Base-by-base conservation (phyloP, 2,113 vertebrate species). In the Paedocypris sp. region DNA sequence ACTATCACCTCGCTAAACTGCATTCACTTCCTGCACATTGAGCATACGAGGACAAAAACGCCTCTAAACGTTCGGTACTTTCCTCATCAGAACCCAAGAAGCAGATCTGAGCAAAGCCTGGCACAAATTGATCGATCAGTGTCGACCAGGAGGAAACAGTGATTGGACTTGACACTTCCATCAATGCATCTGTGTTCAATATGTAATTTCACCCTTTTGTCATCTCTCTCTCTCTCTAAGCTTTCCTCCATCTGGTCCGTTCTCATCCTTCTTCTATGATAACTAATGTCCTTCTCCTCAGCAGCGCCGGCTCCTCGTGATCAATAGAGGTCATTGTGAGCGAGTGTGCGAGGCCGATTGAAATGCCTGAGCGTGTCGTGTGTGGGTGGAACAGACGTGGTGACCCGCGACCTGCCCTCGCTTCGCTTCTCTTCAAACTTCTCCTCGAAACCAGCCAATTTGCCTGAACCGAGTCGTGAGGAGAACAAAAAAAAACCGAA, bases 291-390 rank as follows among this genome's bases (percentile, higher is more conserved):
- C 58, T 65, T 72, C 28, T 29, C 12, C 11, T 46, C 47, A 38
- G 39, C n/a, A 15, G 47, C 39, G 25, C 4, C 20, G 19, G 12
- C 26, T 39, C 22, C n/a, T 53, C 13, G 12, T 41, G 26, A 64
- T 74, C 61, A 54, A 52, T 66, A 39, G 54, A 54, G 64, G 64
- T 70, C 51, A 57, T 15, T 19, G 33, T 29, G 20, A 59, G 36
- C 38, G 31, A 46, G 38, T 47, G 12, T 36, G 50, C 23, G 12
- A 35, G 43, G 23, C 23, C 50, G 42, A 62, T 45, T 64, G 25
- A 62, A 70, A 43, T 53, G 29, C 23, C 41, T 47, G 32, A 23
- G 11, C 31, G 31, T 43, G 31, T 59, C 33, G 33, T 31, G 59
- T 23, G 60, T 50, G 39, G 62, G 19, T 36, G 58, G 47, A 62